Evolutionary conservation across 1,140 invertebrate species (phyloP).

Genomic region (Limonius californicus): DNA sequence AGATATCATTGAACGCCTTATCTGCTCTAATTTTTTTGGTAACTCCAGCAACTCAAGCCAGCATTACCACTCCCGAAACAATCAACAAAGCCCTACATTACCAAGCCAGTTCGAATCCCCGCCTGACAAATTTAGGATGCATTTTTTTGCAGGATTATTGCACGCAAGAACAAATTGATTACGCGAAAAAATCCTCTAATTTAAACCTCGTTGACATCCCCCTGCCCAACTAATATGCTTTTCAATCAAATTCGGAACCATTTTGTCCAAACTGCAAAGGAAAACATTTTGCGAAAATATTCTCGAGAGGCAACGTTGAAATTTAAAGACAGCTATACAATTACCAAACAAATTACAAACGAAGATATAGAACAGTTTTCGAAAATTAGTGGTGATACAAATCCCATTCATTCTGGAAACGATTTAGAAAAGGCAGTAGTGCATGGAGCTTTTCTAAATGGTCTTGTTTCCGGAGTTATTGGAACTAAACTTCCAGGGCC

Average conservation of each 20-base stretch:
- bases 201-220: conserved; percentile 31
- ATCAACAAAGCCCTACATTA: conserved; percentile 54
- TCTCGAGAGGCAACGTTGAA: too few relatives aligned
- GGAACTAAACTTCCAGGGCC: conserved; percentile 78
- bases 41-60: conserved; percentile 50
- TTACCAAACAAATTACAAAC: conserved; percentile 26
- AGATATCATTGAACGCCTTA: conserved; percentile 63
- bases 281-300: too few relatives aligned
- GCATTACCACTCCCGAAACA: conserved; percentile 50
- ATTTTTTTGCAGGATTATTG: conserved; percentile 63
- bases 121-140: conserved; percentile 63
- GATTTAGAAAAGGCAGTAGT: conserved; percentile 53
- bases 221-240: conserved; percentile 1
- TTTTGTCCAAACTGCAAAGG: not conserved
- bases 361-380: conserved; percentile 50
- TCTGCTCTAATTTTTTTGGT: conserved; percentile 63
- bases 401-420: conserved; percentile 63
- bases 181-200: conserved; percentile 18
- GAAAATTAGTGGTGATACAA: conserved; percentile 63
- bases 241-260: not conserved
- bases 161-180: conserved; percentile 27
- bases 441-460: conserved; percentile 79
- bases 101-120: conserved; percentile 52
- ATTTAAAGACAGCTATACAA: conserved; percentile 51
- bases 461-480: conserved; percentile 73